Base-by-base conservation (phyloP, 2,113 vertebrate species). In the Micromys minutus region DNA sequence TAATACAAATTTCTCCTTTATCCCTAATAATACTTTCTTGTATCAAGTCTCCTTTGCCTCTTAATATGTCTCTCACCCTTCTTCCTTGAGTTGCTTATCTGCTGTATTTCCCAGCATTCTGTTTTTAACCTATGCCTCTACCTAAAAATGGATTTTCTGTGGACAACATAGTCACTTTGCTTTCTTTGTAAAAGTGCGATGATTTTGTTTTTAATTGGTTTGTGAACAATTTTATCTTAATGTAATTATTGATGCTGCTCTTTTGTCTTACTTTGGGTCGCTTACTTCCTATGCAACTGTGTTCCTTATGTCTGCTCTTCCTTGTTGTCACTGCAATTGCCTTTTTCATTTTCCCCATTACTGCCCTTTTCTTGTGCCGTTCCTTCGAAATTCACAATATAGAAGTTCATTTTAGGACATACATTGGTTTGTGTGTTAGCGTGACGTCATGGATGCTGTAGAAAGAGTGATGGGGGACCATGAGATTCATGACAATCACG, bases 261-360 rank as follows among this genome's bases (percentile, higher is more conserved):
- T 47, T 42, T 45, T 50, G 50, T 24, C 31, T 24, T n/a, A 55
- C 10, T 26, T 67, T 69, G 15, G 26, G 45, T 71, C 42, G 16
- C n/a, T 84, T 89, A 42, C 12, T 89, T 29, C 16, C 52, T 77
- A 24, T 2, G 63, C 61, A 67, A 17, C 15, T 39, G 2, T 57
- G 1, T 5, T 29, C 5, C 10, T 81, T 84, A 5, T 24, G n/a
- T 3, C 7, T 17, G 5, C 3, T 19, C 11, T 2, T 29, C 59
- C 26, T 39, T 90, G 36, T 3, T 5, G 50, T 52, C 15, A 21
- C 11, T 74, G 7, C 0, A 16, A 29, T 75, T 47, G 4, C 10
- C 42, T 59, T 89, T 77, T 52, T 83, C 59, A 63, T 19, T 77
- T 79, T 59, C 89, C 45, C 45, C 50, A 67, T 61, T 47, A 13